A percentile compares a stretch with the other conserved stretches of the same genome.
These are phyloP conservation scores for Neodon shergylaensis DNA, from an alignment of 2,113 vertebrate species.

Conservation along the genomic window DNA sequence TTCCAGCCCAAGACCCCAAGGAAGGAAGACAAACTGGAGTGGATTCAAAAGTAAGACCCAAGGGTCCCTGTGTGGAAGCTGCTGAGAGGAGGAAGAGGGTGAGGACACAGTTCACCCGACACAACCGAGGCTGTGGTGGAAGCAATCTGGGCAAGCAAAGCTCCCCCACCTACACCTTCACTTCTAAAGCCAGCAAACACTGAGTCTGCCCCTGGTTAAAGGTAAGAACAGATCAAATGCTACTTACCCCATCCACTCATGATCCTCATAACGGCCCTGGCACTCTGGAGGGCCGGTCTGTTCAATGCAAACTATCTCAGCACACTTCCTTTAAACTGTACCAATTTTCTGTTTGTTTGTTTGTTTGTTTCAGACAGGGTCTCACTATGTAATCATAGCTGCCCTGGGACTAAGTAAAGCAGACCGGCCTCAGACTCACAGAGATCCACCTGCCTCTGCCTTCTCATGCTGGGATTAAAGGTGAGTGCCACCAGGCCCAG, in stretches of 20 bases:
- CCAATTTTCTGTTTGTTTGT: neutral
- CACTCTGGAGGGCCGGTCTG: constrained; percentile 41
- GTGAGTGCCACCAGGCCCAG: too few relatives aligned
- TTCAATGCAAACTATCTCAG: neutral
- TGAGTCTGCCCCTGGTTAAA: neutral
- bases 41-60: neutral
- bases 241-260: constrained; percentile 5
- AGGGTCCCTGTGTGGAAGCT: neutral
- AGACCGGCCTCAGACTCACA: neutral
- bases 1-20: neutral
- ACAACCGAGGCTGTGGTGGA: neutral
- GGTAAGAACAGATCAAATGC: neutral
- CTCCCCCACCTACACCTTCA: neutral
- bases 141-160: neutral
- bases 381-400: neutral
- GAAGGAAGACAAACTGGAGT: neutral
- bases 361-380: neutral
- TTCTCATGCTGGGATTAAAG: neutral
- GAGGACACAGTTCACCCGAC: neutral
- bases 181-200: neutral
- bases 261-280: constrained; percentile 67
- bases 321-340: constrained; percentile 41
- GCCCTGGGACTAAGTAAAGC: neutral
- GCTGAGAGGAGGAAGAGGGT: neutral
- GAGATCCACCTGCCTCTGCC: neutral